Base-by-base conservation (phyloP, 2,797 vertebrate species). In the Tachyglossus aculeatus region DNA sequence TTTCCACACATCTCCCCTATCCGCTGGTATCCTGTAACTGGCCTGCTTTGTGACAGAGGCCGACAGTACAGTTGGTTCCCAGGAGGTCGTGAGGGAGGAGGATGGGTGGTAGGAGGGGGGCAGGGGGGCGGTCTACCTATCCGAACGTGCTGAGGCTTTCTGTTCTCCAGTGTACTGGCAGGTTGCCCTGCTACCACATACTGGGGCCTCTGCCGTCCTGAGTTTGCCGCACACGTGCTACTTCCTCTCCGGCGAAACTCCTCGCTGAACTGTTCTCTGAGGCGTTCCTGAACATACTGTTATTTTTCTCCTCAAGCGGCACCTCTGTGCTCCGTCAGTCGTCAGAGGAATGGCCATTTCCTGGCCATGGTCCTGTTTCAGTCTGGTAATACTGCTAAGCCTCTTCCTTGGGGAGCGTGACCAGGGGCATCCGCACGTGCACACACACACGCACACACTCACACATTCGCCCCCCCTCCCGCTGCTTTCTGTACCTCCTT, bases 251-350 rank as follows among this genome's bases (percentile, higher is more conserved):
- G 2, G 33, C 27, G 45, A 82, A 24, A 3, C 54, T 50, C 44
- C 52, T 58, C 63, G 71, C 74, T 57, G 51, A 10, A 25, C 36
- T 55, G 22, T 45, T 11, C 47, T 16, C 9, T n/a, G 12, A 16
- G 15, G 33, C 9, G 8, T 58, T 72, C 67, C 37, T 36, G 34
- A 58, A 77, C 68, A 36, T 45, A 21, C 53, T 36, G 67, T 27
- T 0, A 0, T 55, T 53, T 74, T 19, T 29, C 59, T 74, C 69
- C 53, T 48, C 57, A 29, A 33, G 59, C 71, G 80, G 63, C 31
- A 36, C 15, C 37, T 82, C 31, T 63, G n/a, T 50, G 21, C 31
- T 74, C 60, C 29, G 44, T 53, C 36, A 62, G 76, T 54, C 33
- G 38, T 73, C 67, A 38, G 44, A 51, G 53, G 56, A 57, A 56